Percentiles rank a stretch among this genome's conserved stretches.
Evolutionary conservation across 2,113 vertebrate genomes (phyloP).

Genomic region (Lepidothrix coronata): DNA sequence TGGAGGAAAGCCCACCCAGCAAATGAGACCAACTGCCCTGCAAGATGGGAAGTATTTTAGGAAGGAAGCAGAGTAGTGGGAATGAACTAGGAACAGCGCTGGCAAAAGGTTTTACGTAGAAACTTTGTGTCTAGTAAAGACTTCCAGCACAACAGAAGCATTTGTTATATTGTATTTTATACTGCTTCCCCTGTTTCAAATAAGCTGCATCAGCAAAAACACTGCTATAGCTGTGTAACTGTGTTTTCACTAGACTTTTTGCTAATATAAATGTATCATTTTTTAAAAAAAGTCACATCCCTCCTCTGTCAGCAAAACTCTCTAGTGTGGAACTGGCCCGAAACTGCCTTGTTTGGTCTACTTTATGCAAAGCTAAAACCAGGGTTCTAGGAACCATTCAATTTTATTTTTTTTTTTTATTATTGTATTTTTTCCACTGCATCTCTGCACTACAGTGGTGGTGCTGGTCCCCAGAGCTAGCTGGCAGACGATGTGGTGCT

Average conservation of each 20-base stretch:
- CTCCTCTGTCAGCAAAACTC: slow-evolving; percentile 46
- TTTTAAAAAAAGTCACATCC: not conserved
- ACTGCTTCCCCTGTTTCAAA: not conserved
- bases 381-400: not conserved
- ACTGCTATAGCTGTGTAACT: not conserved
- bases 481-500: not conserved
- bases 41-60: not conserved
- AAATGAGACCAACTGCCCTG: not conserved
- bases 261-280: slow-evolving; percentile 41
- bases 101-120: not conserved
- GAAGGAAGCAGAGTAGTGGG: not conserved
- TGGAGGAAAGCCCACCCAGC: not conserved
- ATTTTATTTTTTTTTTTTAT: not conserved
- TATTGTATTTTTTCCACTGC: not conserved
- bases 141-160: not conserved
- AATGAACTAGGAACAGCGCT: not conserved
- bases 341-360: slow-evolving; percentile 27
- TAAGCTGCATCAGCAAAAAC: slow-evolving; percentile 38
- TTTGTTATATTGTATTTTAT: not conserved
- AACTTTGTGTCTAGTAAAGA: not conserved
- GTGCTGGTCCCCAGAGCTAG: not conserved
- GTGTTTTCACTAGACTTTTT: slow-evolving; percentile 18
- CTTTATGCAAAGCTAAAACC: not conserved
- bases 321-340: not conserved
- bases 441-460: not conserved